phyloP scores from a whole-genome alignment of 23 tunicate genomes.

The Trididemnum nubilum region DNA sequence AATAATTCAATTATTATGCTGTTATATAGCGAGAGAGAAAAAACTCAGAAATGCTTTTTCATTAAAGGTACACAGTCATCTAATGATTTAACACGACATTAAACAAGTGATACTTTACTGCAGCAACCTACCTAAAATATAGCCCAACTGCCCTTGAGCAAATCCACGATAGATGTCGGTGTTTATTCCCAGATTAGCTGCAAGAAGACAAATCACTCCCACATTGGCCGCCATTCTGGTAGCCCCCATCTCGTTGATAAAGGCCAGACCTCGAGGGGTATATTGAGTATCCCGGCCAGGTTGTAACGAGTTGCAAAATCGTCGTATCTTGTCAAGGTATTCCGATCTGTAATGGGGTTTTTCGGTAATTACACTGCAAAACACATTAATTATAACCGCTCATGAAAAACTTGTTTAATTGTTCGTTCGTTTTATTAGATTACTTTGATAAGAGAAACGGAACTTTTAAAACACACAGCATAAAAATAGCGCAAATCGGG shows the following conservation, averaged over 20 bases:
- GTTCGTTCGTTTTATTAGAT: no score
- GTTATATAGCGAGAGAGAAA: no score
- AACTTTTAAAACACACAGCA: no score
- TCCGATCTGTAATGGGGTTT: conserved; percentile 30
- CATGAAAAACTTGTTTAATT: no score
- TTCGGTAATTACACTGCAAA: neutral
- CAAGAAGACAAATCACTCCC: conserved; percentile 76
- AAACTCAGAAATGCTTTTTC: no score
- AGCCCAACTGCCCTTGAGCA: conserved; percentile 76
- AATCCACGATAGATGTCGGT: conserved; percentile 53
- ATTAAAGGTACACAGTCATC: no score
- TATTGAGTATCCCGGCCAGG: conserved; percentile 72
- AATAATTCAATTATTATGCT: no score
- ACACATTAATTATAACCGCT: no score
- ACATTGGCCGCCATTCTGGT: conserved; percentile 65
- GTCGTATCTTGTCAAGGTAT: conserved; percentile 35
- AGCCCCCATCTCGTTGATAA: conserved; percentile 56
- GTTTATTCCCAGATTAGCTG: conserved; percentile 67
- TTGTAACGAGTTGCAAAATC: conserved; percentile 61
- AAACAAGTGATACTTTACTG: no score
- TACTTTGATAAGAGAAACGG: no score
- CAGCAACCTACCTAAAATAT: conserved; percentile 84
- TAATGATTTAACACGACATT: no score
- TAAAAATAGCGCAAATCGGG: no score
- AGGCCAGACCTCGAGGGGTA: conserved; percentile 88